Conservation (phyloP, 2,113 vertebrate species). For the Rousettus leschenaultii region DNA sequence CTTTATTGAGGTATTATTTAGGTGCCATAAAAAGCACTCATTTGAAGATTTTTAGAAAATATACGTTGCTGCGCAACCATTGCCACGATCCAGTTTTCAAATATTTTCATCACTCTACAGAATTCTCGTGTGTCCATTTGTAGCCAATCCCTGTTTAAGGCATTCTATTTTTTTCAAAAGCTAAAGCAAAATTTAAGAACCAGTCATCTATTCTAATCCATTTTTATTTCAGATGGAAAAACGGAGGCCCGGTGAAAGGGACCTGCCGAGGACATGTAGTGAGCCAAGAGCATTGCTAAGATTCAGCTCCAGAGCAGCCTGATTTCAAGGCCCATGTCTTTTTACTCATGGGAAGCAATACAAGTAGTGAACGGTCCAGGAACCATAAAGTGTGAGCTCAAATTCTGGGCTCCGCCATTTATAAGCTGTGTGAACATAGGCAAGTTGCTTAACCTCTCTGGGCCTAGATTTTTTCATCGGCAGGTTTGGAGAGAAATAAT, state of each 20-base stretch:
- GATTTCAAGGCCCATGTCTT: not conserved
- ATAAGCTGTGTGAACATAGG: not conserved
- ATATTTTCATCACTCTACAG: not conserved
- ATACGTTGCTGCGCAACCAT: not conserved
- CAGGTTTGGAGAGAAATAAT: not conserved
- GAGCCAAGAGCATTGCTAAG: not conserved
- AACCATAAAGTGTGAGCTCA: not conserved
- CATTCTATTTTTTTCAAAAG: not conserved
- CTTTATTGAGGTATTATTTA: slow-evolving; percentile 32
- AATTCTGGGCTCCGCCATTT: not conserved
- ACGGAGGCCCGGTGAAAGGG: not conserved
- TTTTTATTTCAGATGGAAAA: not conserved
- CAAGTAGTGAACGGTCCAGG: not conserved
- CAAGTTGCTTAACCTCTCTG: not conserved
- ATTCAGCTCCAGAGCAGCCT: not conserved
- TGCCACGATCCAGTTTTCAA: not conserved
- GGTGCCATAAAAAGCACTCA: not conserved
- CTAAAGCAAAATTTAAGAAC: not conserved
- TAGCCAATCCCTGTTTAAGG: not conserved
- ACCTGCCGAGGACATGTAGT: not conserved
- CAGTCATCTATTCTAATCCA: not conserved
- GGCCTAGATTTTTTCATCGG: not conserved
- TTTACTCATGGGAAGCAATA: not conserved
- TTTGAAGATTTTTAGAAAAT: not conserved
- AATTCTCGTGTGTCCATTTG: not conserved